Evolutionary conservation across 1,140 invertebrate genomes (phyloP).

Genomic region (Ostrea edulis): DNA sequence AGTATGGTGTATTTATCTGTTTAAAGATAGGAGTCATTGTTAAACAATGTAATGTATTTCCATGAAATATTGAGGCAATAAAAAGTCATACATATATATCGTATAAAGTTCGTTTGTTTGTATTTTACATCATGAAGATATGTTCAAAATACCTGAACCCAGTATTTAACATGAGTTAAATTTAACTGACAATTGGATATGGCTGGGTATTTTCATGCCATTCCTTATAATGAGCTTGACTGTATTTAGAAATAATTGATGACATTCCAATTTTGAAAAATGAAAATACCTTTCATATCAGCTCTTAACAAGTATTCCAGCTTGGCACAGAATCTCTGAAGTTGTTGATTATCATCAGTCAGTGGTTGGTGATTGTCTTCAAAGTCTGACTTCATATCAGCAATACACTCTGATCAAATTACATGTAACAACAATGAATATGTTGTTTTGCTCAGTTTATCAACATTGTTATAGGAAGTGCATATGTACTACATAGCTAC

Average conservation of each 20-base stretch:
- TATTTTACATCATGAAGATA: too few species aligned
- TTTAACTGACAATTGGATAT: too few species aligned
- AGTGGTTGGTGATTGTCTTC: conserved; percentile 73
- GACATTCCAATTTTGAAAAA: background rate
- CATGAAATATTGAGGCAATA: background rate
- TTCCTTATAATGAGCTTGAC: background rate
- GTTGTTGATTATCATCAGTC: conserved; percentile 76
- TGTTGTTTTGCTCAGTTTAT: too few species aligned
- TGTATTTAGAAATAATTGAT: background rate
- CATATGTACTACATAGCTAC: too few species aligned
- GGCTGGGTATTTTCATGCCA: too few species aligned
- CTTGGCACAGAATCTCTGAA: conserved; percentile 79
- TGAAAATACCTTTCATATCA: conserved; percentile 75
- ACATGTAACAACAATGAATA: too few species aligned
- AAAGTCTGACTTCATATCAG: conserved; percentile 71
- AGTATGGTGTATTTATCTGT: conserved; percentile 75
- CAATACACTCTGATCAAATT: conserved; percentile 72
- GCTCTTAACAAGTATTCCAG: conserved; percentile 78
- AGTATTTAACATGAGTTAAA: too few species aligned
- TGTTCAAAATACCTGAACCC: too few species aligned
- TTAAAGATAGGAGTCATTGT: conserved; percentile 27
- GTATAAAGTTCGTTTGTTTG: background rate
- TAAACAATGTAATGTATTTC: background rate
- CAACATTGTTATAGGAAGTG: too few species aligned
- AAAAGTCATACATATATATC: too few species aligned